Evolutionary conservation across 2,797 vertebrate genomes (phyloP).

Genomic region (Anisognathus igniventris): DNA sequence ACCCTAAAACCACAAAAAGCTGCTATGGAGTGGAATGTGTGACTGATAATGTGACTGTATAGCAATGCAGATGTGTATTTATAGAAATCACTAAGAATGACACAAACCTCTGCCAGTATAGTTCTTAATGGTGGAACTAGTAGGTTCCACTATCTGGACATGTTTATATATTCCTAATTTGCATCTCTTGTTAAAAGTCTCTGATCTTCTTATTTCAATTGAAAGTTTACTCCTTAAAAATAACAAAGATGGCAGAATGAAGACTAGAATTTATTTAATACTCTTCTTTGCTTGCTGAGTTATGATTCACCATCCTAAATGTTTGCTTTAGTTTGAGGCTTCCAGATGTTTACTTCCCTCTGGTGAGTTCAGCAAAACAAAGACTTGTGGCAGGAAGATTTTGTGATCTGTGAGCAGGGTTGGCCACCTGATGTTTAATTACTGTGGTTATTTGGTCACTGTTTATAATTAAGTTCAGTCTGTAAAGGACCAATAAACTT

Average conservation of each 20-base stretch:
- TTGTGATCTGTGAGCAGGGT: background rate
- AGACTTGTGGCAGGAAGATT: background rate
- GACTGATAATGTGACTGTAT: background rate
- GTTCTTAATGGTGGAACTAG: background rate
- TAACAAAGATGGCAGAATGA: background rate
- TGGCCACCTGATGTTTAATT: constrained; percentile 12
- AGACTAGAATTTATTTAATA: background rate
- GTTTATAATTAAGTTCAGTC: background rate
- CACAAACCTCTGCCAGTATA: background rate
- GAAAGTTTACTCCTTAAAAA: constrained; percentile 8
- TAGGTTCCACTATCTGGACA: background rate
- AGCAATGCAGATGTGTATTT: background rate
- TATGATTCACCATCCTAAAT: background rate
- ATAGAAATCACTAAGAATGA: background rate
- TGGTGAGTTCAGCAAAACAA: background rate
- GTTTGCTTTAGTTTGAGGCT: background rate
- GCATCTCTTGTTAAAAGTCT: background rate
- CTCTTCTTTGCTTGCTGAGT: background rate
- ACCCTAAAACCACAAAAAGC: background rate
- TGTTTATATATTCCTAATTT: background rate
- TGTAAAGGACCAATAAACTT: background rate
- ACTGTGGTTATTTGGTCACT: background rate
- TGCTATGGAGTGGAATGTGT: background rate
- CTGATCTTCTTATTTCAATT: background rate
- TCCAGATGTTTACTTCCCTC: background rate